Base-by-base conservation (phyloP, 2,888 invertebrate genomes). In the Julus scanicus region DNA sequence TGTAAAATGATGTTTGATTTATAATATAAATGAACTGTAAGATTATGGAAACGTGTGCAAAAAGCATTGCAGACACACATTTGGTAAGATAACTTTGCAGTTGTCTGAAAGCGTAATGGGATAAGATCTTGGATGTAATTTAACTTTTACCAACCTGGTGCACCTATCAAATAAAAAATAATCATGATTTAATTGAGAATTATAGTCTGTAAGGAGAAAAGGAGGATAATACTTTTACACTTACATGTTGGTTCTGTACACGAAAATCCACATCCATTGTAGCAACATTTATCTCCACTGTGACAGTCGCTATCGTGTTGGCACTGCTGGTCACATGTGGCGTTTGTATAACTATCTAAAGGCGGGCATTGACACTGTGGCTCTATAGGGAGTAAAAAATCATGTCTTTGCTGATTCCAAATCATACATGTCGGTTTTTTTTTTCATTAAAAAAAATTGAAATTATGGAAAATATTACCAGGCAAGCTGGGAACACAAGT, bases 221-320 rank as follows among this genome's bases (percentile, higher is more conserved):
- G 84, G 11, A 37, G 84, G 13, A 3, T 39, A 86, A 39, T 86
- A n/a, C 37, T 13, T 44, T 44, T 4, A 86, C 4, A 49, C 53
- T 29, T 44, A 88, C 88, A 86, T 93, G 93, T 49, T 91, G 91
- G 39, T 92, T 91, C 6, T 90, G 90, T 92, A 91, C 97, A 98
- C 44, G 95, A 93, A 44, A 94, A 93, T 83, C 95, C 95, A 92
- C 98, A 97, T 87, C 96, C 96, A 90, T 95, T 95, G 89, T 92
- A 92, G 92, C 98, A 98, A 92, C 98, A 98, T 92, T 97, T 98
- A 91, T 94, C 94, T 40, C 94, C 94, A 53, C 94, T 95, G 17
- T 94, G 92, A 91, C 98, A 98, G 91, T 97, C 96, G 0, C 96
- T 96, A 92, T 98, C 98, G 88, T 94, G 94, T 89, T 93, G 92